Base-by-base conservation (phyloP, 2,113 vertebrate genomes). In the Rhagologus leucostigma region DNA sequence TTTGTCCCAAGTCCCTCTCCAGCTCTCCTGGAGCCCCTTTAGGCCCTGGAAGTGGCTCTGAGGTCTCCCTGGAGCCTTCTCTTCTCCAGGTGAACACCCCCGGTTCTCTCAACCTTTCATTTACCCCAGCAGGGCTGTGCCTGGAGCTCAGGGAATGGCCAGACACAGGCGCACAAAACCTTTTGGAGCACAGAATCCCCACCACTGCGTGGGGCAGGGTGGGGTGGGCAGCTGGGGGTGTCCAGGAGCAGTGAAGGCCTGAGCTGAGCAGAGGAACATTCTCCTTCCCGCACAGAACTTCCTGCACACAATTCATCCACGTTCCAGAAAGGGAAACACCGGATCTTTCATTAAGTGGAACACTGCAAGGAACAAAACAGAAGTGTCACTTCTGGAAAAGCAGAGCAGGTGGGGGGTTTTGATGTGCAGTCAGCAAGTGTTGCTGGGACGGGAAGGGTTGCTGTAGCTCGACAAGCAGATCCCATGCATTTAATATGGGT, bases 141-240 rank as follows among this genome's bases (percentile, higher is more conserved):
- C 62, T 41, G 42, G 22, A 62, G 62, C 37, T 80, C 67, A 32
- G 75, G 29, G 44, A 39, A 50, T 10, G n/a, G 56, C 15, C 67
- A 35, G 27, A n/a, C 67, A 33, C 2, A 0, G 21, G 13, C 13
- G 27, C 68, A 67, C 20, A 70, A n/a, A 62, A 17, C 23, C 13
- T 73, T 59, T 4, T 49, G 78, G 57, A 63, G 39, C 16, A 44
- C 8, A 29, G 57, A 37, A 13, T 22, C 17, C 6, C 24, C 3
- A 7, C 3, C 21, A 19, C 1, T 13, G 29, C 1, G 0, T 9
- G n/a, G 11, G 29, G 16, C 29, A 76, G 53, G 17, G 39, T 5
- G 16, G 12, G 24, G 44, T 32, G 53, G 53, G n/a, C 53, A 87
- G 53, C 69, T 52, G 37, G 27, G 7, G 13, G 11, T 20, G 32